Conservation (phyloP, 2,888 invertebrate genomes). For the Meandrusa payeni region DNA sequence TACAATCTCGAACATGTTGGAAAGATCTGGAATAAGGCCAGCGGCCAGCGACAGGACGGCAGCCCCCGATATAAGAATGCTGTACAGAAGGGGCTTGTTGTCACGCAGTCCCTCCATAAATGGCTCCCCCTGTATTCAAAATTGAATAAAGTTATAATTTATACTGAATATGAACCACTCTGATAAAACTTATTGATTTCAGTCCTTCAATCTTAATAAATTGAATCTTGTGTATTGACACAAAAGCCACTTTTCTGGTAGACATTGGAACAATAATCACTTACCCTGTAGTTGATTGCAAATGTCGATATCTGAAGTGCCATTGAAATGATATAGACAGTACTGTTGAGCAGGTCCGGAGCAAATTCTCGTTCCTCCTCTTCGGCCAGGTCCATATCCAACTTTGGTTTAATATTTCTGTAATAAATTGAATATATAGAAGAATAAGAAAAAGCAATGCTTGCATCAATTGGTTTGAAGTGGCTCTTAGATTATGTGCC, state of each 20-base stretch:
- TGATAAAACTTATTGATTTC: too few relatives aligned
- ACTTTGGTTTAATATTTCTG: constrained; percentile 81
- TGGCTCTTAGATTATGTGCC: too few relatives aligned
- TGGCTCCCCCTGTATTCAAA: constrained; percentile 91
- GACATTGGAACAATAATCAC: too few relatives aligned
- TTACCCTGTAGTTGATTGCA: constrained; percentile 98
- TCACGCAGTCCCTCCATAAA: constrained; percentile 98
- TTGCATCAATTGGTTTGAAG: too few relatives aligned
- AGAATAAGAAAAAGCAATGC: too few relatives aligned
- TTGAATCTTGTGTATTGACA: too few relatives aligned
- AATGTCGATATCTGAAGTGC: constrained; percentile 98
- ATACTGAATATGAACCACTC: too few relatives aligned
- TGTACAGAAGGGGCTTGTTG: constrained; percentile 96
- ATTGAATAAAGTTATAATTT: too few relatives aligned
- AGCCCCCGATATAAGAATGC: constrained; percentile 90
- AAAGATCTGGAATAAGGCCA: constrained; percentile 91
- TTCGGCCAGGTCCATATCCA: constrained; percentile 82
- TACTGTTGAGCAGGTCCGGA: constrained; percentile 97
- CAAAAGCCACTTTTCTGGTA: too few relatives aligned
- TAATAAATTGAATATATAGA: constrained; percentile 18
- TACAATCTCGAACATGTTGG: constrained; percentile 96
- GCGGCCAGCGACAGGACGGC: constrained; percentile 92
- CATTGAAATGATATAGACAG: constrained; percentile 99
- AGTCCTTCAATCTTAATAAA: too few relatives aligned
- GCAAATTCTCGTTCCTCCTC: constrained; percentile 93